Evolutionary conservation across 2,888 invertebrate species (phyloP).

Genomic region (Epsilonema sp.): DNA sequence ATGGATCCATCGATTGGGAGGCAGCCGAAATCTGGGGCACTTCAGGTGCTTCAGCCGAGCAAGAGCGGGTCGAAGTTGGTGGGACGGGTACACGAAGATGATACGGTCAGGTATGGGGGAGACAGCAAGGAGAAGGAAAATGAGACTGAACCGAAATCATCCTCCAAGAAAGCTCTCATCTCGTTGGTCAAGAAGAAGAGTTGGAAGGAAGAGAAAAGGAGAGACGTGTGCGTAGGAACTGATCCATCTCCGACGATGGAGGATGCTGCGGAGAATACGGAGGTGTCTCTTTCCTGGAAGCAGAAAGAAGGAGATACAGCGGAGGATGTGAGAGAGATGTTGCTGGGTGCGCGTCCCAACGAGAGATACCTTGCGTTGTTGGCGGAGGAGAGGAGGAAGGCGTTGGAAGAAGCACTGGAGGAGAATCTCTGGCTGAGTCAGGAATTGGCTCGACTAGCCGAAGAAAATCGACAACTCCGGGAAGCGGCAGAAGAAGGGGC

Average conservation of each 20-base stretch:
- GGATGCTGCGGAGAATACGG: neutral
- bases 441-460: neutral
- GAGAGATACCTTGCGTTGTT: conserved; percentile 1
- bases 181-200: too few relatives aligned
- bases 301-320: neutral
- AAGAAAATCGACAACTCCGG: conserved; percentile 1
- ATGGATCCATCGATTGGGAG: too few relatives aligned
- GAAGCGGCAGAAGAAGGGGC: conserved; percentile 1
- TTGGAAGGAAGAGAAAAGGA: too few relatives aligned
- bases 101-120: too few relatives aligned
- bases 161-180: too few relatives aligned
- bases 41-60: too few relatives aligned
- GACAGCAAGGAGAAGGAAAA: too few relatives aligned
- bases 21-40: too few relatives aligned
- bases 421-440: conserved; percentile 1
- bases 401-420: conserved; percentile 4
- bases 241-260: neutral
- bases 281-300: neutral
- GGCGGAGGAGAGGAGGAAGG: conserved; percentile 7
- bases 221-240: too few relatives aligned
- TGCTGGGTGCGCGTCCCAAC: neutral
- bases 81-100: too few relatives aligned
- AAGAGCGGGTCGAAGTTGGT: too few relatives aligned
- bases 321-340: neutral
- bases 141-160: too few relatives aligned